These are phyloP conservation scores for Brachyistius frenatus DNA, from an alignment of 2,113 vertebrate genomes.

Conservation along the genomic window DNA sequence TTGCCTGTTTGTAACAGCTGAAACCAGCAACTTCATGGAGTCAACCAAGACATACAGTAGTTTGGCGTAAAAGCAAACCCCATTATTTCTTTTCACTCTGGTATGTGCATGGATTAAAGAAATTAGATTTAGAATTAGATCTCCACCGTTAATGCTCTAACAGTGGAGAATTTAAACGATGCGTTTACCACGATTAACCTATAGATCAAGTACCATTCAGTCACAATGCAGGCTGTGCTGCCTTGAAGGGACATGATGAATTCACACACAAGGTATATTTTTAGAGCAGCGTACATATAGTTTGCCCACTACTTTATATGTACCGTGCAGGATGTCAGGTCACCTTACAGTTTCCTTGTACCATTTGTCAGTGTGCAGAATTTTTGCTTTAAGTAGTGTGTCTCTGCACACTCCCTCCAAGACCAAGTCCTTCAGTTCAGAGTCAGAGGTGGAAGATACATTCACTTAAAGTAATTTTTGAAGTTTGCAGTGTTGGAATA, in stretches of 20 bases:
- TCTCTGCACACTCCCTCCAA: neutral
- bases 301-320: neutral
- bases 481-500: no score
- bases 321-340: neutral
- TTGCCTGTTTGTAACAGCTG: no score
- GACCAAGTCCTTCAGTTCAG: neutral
- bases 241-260: constrained; percentile 10
- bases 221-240: neutral
- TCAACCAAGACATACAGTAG: no score
- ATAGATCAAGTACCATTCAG: neutral
- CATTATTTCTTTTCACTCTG: no score
- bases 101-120: no score
- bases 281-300: neutral
- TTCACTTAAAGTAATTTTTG: no score
- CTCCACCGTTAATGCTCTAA: no score
- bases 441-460: no score
- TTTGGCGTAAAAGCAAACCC: no score
- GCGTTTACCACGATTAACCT: neutral
- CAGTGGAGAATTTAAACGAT: neutral
- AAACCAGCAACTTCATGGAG: no score
- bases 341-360: neutral
- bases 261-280: constrained; percentile 1
- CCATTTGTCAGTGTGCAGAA: constrained; percentile 8
- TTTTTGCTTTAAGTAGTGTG: neutral
- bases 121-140: no score